Percentiles rank a stretch among this genome's conserved stretches.
Evolutionary conservation across 2,797 vertebrate species (phyloP).

Genomic region (Myotis pilosus): DNA sequence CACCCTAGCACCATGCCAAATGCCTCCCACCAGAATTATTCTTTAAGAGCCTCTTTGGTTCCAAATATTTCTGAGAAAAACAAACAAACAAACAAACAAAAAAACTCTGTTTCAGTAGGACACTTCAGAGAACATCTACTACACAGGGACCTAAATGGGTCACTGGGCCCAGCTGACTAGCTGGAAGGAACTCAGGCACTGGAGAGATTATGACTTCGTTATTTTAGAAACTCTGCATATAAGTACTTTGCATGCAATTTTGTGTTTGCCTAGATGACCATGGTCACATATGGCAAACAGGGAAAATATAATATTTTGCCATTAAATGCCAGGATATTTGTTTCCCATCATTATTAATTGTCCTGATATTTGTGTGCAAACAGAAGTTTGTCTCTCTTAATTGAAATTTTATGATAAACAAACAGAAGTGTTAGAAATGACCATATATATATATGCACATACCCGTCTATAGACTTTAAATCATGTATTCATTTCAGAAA

Average conservation of each 20-base stretch:
- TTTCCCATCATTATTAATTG: slow-evolving; percentile 77
- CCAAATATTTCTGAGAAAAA: not conserved
- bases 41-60: not conserved
- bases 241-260: not conserved
- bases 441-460: slow-evolving; percentile 46
- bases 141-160: not conserved
- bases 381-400: slow-evolving; percentile 71
- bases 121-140: not conserved
- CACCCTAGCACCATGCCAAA: not conserved
- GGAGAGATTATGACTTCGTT: not conserved
- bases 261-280: slow-evolving; percentile 32
- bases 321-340: slow-evolving; percentile 64
- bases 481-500: slow-evolving; percentile 5
- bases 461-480: not conserved
- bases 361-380: slow-evolving; percentile 63
- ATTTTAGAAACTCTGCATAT: not conserved
- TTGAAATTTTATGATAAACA: slow-evolving; percentile 79
- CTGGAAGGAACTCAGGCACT: not conserved
- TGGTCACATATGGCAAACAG: not conserved
- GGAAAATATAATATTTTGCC: slow-evolving; percentile 75
- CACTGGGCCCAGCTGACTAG: not conserved
- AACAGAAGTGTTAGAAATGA: slow-evolving; percentile 77
- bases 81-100: no score
- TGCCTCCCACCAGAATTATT: not conserved
- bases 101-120: not conserved